These are phyloP conservation scores for Solenodon paradoxus DNA, from an alignment of 2,113 vertebrate species.

Conservation along the genomic window DNA sequence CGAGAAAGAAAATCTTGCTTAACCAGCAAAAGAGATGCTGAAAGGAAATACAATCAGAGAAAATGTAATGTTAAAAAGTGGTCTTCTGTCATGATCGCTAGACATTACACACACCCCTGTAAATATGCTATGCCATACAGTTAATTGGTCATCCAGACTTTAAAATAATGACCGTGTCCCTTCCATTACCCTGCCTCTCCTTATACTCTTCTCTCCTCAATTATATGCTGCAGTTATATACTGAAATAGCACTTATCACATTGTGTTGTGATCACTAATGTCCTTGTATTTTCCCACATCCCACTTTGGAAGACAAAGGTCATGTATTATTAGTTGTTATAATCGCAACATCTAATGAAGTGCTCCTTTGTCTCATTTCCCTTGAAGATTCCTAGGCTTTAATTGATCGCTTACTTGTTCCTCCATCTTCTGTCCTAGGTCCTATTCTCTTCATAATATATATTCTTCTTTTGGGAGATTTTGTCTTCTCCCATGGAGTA, in stretches of 20 bases:
- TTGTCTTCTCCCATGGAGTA: not conserved
- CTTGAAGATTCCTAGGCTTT: not conserved
- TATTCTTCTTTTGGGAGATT: not conserved
- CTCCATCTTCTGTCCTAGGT: not conserved
- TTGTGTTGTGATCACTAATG: not conserved
- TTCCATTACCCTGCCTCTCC: not conserved
- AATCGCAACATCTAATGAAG: not conserved
- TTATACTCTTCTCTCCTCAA: not conserved
- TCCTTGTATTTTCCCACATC: not conserved
- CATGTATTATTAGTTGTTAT: not conserved
- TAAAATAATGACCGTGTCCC: not conserved
- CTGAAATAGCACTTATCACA: not conserved
- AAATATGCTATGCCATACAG: not conserved
- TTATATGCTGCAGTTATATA: not conserved
- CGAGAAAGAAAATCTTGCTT: constrained; percentile 5
- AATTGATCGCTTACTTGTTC: not conserved
- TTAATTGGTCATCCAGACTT: not conserved
- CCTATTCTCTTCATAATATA: not conserved
- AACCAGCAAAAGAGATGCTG: not conserved
- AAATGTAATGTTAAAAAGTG: not conserved
- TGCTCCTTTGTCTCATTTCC: not conserved
- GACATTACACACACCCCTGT: not conserved
- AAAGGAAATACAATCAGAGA: not conserved
- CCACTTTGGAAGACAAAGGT: not conserved
- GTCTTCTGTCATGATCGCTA: not conserved